Percentiles rank a stretch among this genome's conserved stretches.
phyloP scores from a whole-genome alignment of 2,797 vertebrate genomes.

The Pagetopsis macropterus region DNA sequence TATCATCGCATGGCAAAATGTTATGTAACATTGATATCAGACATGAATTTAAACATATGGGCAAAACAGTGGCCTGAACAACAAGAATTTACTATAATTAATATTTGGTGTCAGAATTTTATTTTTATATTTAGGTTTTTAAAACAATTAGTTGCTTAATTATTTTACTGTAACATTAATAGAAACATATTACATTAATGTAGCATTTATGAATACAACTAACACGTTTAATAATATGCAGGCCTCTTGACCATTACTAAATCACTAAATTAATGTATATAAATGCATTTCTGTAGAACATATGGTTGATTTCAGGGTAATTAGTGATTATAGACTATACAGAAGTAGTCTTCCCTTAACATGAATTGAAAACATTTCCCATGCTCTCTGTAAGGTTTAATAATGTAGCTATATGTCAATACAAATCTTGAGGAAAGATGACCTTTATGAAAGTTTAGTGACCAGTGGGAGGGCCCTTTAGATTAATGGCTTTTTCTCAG shows the following conservation, averaged over 20 bases:
- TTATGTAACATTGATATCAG: neutral
- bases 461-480: neutral
- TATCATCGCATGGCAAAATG: neutral
- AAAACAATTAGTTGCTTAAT: neutral
- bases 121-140: neutral
- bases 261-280: neutral
- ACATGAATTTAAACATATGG: neutral
- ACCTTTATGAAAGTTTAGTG: slow-evolving; percentile 21
- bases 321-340: neutral
- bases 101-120: neutral
- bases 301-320: neutral
- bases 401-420: slow-evolving; percentile 22
- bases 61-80: neutral
- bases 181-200: too few species aligned
- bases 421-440: slow-evolving; percentile 16
- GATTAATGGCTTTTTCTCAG: slow-evolving; percentile 22
- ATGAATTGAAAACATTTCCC: neutral
- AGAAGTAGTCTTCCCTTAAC: neutral
- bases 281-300: neutral
- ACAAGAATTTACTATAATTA: neutral
- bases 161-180: neutral
- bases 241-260: too few species aligned
- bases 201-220: too few species aligned
- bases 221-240: too few species aligned
- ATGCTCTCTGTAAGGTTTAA: slow-evolving; percentile 6